phyloP scores from a whole-genome alignment of 2,113 vertebrate species.

The Chionodraco myersi region DNA sequence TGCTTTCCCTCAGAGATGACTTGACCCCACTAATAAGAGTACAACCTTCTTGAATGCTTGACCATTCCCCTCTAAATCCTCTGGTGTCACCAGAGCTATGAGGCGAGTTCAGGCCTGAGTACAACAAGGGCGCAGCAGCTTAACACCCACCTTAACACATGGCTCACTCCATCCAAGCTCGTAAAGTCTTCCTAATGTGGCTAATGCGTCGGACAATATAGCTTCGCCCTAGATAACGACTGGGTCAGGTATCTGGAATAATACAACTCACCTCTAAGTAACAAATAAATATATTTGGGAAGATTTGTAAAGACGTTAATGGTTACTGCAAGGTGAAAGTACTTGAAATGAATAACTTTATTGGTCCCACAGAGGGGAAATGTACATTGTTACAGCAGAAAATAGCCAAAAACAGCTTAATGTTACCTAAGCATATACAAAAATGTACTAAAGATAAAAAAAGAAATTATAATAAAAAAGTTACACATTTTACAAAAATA shows the following conservation, averaged over 20 bases:
- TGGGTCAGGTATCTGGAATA: constrained; percentile 51
- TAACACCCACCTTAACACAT: constrained; percentile 66
- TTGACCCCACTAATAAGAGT: constrained; percentile 47
- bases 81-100: constrained; percentile 37
- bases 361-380: too few relatives aligned
- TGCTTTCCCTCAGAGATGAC: constrained; percentile 29
- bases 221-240: constrained; percentile 16
- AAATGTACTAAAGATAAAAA: too few relatives aligned
- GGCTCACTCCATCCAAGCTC: constrained; percentile 60
- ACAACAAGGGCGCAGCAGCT: constrained; percentile 56
- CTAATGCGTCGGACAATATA: constrained; percentile 58
- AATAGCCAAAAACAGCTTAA: too few relatives aligned
- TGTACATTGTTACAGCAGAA: too few relatives aligned
- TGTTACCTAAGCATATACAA: too few relatives aligned
- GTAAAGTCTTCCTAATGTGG: constrained; percentile 51
- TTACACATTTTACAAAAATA: too few relatives aligned
- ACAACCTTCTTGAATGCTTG: constrained; percentile 29
- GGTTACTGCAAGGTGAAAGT: not conserved
- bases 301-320: constrained; percentile 8
- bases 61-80: constrained; percentile 43
- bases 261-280: constrained; percentile 38
- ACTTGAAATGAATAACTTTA: not conserved
- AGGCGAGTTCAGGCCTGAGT: constrained; percentile 46
- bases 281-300: constrained; percentile 23
- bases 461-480: too few relatives aligned